Evolutionary conservation across 2,113 vertebrate genomes (phyloP).

Genomic region (Campylorhamphus procurvoides): DNA sequence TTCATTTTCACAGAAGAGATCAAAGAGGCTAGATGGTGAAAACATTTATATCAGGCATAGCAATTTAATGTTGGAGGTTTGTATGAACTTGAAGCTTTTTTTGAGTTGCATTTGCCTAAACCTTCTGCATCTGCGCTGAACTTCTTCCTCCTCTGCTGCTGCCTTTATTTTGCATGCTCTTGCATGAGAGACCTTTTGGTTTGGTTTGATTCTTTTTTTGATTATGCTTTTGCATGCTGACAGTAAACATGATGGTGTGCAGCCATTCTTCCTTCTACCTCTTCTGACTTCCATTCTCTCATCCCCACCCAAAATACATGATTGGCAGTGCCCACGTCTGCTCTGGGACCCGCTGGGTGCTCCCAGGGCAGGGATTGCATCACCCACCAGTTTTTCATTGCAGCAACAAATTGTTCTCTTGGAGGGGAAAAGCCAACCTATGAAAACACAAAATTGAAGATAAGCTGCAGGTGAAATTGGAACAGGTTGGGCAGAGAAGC

Average conservation of each 20-base stretch:
- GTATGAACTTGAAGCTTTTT: slow-evolving; percentile 87
- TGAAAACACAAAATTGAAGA: neutral
- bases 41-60: slow-evolving; percentile 99
- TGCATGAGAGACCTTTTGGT: slow-evolving; percentile 67
- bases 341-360: neutral
- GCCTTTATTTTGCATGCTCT: slow-evolving; percentile 74
- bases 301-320: slow-evolving; percentile 72
- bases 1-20: slow-evolving; percentile 95
- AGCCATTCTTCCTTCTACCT: slow-evolving; percentile 63
- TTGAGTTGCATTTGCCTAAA: slow-evolving; percentile 73
- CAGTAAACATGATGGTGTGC: slow-evolving; percentile 46
- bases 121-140: slow-evolving; percentile 66
- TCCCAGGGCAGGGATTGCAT: neutral
- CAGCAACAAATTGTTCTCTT: neutral
- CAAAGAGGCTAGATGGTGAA: slow-evolving; percentile 99
- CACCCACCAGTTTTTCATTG: neutral
- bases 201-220: neutral
- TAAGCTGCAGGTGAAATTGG: neutral
- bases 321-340: slow-evolving; percentile 72
- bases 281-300: slow-evolving; percentile 73
- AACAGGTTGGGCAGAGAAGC: neutral
- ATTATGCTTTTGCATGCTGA: slow-evolving; percentile 72
- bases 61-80: slow-evolving; percentile 99
- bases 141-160: slow-evolving; percentile 65
- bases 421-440: neutral